Conservation (phyloP, 2,888 invertebrate species). For the Cerastoderma edule region DNA sequence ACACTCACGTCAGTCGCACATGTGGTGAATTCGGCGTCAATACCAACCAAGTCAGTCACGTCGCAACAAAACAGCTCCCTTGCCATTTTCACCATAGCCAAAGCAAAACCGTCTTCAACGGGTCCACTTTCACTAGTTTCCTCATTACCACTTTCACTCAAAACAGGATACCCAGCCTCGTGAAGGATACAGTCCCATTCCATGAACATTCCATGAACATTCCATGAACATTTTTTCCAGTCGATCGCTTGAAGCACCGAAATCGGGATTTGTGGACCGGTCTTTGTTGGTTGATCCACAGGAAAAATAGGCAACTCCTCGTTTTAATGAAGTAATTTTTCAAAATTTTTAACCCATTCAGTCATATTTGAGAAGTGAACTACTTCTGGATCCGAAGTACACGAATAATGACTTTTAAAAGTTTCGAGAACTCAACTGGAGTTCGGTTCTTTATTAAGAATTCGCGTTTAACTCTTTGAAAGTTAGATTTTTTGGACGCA, state of each 20-base stretch:
- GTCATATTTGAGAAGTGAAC: too few species aligned
- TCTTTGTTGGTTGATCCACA: conserved; percentile 2
- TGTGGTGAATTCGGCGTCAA: conserved; percentile 24
- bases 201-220: too few species aligned
- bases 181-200: neutral
- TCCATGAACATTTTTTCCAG: conserved; percentile 26
- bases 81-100: conserved; percentile 20
- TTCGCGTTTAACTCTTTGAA: too few species aligned
- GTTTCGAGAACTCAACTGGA: too few species aligned
- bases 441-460: too few species aligned
- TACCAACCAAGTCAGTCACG: conserved; percentile 2
- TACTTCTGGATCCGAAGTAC: too few species aligned
- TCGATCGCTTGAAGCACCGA: conserved; percentile 38
- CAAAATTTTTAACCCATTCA: too few species aligned
- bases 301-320: too few species aligned
- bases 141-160: neutral
- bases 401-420: too few species aligned
- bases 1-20: conserved; percentile 30
- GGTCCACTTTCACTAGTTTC: neutral
- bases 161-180: conserved; percentile 23
- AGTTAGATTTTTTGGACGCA: too few species aligned
- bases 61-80: conserved; percentile 28
- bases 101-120: conserved; percentile 12
- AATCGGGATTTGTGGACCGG: conserved; percentile 24
- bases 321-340: too few species aligned